Conservation (phyloP, 2,113 vertebrate genomes). For the Poecile atricapillus region DNA sequence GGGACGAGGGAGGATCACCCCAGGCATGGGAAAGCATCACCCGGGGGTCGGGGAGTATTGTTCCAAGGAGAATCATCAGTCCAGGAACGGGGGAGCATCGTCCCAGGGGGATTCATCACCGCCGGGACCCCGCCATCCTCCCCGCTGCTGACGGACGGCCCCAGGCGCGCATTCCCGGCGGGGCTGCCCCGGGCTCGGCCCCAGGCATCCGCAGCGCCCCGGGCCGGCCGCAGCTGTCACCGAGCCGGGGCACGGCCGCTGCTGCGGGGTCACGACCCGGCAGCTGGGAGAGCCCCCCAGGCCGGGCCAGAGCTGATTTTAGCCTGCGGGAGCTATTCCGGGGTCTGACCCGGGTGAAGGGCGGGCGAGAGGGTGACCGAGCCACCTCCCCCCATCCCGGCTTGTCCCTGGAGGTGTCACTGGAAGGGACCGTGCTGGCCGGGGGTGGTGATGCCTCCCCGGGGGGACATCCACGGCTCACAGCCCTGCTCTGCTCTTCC, state of each 20-base stretch:
- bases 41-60: no score
- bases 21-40: not conserved
- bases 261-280: not conserved
- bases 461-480: not conserved
- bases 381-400: not conserved
- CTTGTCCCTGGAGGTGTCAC: fast-evolving
- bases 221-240: not conserved
- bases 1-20: not conserved
- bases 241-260: not conserved
- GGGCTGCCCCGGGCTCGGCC: not conserved
- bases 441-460: not conserved
- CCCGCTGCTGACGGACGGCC: not conserved
- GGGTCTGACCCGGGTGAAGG: not conserved
- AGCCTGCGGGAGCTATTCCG: not conserved
- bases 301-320: not conserved
- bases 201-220: not conserved
- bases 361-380: not conserved
- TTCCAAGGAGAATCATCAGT: not conserved
- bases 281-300: not conserved
- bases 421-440: not conserved
- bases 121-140: not conserved
- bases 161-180: conserved; percentile 1
- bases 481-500: no score
- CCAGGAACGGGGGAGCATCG: not conserved
- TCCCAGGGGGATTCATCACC: no score